Evolutionary conservation across 2,888 invertebrate genomes (phyloP), one percentile per base, ranked within the genome.

Genomic region (Pollenia angustigena): DNA sequence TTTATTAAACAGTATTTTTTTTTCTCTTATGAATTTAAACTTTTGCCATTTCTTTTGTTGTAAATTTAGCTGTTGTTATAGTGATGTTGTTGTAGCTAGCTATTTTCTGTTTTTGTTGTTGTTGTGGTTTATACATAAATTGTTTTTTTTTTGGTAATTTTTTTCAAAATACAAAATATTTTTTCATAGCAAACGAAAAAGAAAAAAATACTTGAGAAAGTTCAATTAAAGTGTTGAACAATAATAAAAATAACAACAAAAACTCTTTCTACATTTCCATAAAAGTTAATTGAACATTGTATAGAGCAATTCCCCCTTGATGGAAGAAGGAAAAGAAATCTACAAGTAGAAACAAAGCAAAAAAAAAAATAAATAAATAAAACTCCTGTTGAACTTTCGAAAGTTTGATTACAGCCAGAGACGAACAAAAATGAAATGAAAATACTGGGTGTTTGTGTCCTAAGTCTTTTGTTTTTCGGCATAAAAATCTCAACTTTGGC

Each of bases 371-470:
- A 54, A 4, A 8, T 56, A 58, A 64, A 64, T 50, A 78, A 83
- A 84, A 78, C 84, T 84, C 84, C 87, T 87, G 72, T 81, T 87
- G 87, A 87, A 87, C 87, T 87, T 87, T 87, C 87, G 81, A 87
- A 87, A 87, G 87, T 84, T 87, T 74, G 76, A 74, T 54, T 84
- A 46, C 60, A 66, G 46, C 54, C 66, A 72, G 52, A 69, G 46
- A 48, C 56, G 46, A 74, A 78, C 46, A 52, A 50, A 52, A 50
- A 60, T 60, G n/a, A 75, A 56, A 66, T 14, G 50, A 76, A 72
- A 72, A 85, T 72, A 81, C 72, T 66, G 87, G 87, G 81, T 87
- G 81, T 68, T 62, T 62, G 52, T 50, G 66, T 64, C 68, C 42
- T 46, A 76, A 80, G 71, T 81, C 72, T 78, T 81, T 68, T 72